Percentiles rank a stretch among this genome's conserved stretches.
These are phyloP conservation scores for Cacatua alba DNA, from an alignment of 2,113 vertebrate genomes.

Conservation along the genomic window DNA sequence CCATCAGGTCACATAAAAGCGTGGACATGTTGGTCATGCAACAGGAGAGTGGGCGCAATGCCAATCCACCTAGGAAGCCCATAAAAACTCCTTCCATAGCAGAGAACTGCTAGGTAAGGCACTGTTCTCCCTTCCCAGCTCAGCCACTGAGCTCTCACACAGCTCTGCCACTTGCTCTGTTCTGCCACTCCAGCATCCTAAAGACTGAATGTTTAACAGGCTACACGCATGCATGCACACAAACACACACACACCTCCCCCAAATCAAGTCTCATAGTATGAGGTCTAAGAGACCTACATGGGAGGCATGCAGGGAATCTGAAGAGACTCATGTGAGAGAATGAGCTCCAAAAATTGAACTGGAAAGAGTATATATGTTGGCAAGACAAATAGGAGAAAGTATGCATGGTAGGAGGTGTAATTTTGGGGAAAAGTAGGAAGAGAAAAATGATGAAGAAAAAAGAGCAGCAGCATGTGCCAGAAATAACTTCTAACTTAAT, in stretches of 20 bases:
- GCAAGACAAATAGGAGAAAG: neutral
- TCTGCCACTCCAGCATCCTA: rapidly evolving
- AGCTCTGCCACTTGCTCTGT: rapidly evolving
- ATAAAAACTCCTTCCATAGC: neutral
- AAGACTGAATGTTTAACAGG: neutral
- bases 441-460: neutral
- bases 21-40: rapidly evolving
- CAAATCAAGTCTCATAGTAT: too few relatives aligned
- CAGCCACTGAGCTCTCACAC: neutral
- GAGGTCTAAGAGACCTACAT: rapidly evolving
- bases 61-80: neutral
- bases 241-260: rapidly evolving
- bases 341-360: neutral
- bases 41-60: rapidly evolving
- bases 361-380: neutral
- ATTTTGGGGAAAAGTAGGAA: neutral
- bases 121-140: neutral
- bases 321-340: neutral
- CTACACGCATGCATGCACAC: rapidly evolving
- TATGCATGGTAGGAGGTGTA: neutral
- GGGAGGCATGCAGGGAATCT: neutral
- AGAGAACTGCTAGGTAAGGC: neutral
- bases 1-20: neutral
- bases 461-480: neutral
- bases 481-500: conserved; percentile 1